Base-by-base conservation (phyloP, 2,797 vertebrate species). In the Sphenodon punctatus region DNA sequence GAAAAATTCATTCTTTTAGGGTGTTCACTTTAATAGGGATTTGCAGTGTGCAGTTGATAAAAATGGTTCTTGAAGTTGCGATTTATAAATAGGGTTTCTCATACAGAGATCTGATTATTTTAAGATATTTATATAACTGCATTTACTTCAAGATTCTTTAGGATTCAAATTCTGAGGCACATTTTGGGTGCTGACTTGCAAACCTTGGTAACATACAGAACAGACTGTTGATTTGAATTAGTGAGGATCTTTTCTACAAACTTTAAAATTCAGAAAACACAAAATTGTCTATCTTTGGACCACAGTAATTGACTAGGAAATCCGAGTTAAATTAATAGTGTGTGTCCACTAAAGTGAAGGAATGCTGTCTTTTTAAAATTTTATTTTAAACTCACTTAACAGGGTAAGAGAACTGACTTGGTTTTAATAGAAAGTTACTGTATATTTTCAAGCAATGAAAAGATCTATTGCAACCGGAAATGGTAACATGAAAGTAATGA, bases 401-500 rank as follows among this genome's bases (percentile, higher is more conserved):
- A 81, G 85, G 65, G 78, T 93, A 94, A 92, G 85, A 64, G 77
- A 77, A 68, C 80, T 76, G 53, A 80, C 67, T 78, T 82, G 70
- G 53, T 30, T 67, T 69, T 48, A 43, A 71, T 63, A 80, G 32
- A 66, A 7, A 75, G 86, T 93, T 89, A 85, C 82, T 92, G 73
- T 67, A 67, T 53, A 67, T 74, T 78, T 86, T 55, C 72, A 45
- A 23, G n/a, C 84, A 63, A 53, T 66, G 64, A 86, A 91, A 91
- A 92, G 93, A 92, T 90, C 75, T 91, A 79, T 95, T 88, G 80
- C 84, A 81, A 51, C 78, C 93, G 93, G 90, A 94, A 92, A 81
- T 78, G 85, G 49, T 92, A 49, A 80, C 77, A 84, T 89, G 76
- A 84, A n/a, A n/a, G n/a, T 95, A 90, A 88, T 86, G 78, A 89